Evolutionary conservation across 2,113 vertebrate species (phyloP).

Genomic region (Phylloscopus trochiloides): DNA sequence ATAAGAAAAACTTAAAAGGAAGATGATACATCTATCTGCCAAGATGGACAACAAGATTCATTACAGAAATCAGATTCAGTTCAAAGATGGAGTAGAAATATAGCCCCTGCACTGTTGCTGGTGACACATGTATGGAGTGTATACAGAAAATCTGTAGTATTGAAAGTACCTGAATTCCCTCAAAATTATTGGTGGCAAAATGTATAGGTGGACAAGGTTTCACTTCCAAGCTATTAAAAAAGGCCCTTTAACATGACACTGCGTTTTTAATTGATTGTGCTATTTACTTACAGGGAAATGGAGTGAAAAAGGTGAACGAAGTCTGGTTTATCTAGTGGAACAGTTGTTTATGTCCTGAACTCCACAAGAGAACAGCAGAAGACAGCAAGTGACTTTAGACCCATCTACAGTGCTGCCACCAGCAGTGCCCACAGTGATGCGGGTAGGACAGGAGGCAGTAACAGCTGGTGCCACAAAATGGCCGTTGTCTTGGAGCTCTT

Average conservation of each 20-base stretch:
- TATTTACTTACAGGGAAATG: not conserved
- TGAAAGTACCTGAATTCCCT: not conserved
- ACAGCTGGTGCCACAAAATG: not conserved
- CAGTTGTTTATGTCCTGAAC: not conserved
- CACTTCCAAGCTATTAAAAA: not conserved
- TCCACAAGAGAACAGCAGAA: not conserved
- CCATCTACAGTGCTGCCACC: not conserved
- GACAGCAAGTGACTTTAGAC: not conserved
- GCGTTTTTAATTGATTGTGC: rapidly evolving
- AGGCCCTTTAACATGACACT: not conserved
- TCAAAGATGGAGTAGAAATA: not conserved
- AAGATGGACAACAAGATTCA: not conserved
- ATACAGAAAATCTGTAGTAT: not conserved
- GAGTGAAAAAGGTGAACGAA: not conserved
- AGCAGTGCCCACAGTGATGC: not conserved
- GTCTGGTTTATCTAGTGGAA: not conserved
- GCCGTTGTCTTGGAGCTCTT: not conserved
- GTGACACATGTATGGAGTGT: not conserved
- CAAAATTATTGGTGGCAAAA: not conserved
- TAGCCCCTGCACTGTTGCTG: not conserved
- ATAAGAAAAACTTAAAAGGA: not conserved
- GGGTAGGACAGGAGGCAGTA: not conserved
- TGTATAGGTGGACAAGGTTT: not conserved
- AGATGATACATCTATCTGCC: not conserved
- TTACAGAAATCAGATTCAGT: not conserved